These are phyloP conservation scores for Grus americana DNA, from an alignment of 2,113 vertebrate genomes.

Conservation along the genomic window DNA sequence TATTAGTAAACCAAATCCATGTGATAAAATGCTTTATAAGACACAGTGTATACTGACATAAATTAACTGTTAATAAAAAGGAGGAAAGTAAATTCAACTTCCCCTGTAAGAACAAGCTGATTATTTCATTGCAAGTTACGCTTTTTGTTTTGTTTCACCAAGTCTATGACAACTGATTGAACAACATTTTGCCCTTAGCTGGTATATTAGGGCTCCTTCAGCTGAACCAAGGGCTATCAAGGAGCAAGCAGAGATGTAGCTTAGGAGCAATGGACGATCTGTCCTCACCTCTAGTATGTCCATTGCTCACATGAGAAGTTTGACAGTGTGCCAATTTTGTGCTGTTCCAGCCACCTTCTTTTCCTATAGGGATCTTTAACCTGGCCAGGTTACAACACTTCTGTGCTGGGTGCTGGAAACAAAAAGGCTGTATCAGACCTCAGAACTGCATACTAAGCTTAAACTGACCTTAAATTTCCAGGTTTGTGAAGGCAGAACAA, in stretches of 20 bases:
- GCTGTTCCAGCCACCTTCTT: not conserved
- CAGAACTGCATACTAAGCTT: not conserved
- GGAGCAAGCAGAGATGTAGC: not conserved
- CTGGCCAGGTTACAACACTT: not conserved
- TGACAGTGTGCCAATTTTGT: not conserved
- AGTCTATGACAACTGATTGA: not conserved
- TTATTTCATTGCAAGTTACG: not conserved
- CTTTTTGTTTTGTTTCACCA: not conserved
- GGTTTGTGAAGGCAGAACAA: not conserved
- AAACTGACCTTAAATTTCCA: not conserved
- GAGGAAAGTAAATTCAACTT: not conserved
- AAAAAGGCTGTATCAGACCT: not conserved
- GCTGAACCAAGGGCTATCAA: not conserved
- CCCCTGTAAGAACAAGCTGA: not conserved
- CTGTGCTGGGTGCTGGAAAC: not conserved
- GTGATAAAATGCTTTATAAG: not conserved
- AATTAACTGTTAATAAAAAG: not conserved
- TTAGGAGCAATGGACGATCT: not conserved
- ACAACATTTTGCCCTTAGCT: not conserved
- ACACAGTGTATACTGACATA: not conserved
- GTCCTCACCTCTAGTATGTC: not conserved
- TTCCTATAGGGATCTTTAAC: not conserved
- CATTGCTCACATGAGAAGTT: not conserved
- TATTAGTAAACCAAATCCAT: not conserved
- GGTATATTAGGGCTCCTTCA: not conserved